These are phyloP conservation scores for Dasysyrphus albostriatus DNA, from an alignment of 2,888 invertebrate species.

Conservation along the genomic window DNA sequence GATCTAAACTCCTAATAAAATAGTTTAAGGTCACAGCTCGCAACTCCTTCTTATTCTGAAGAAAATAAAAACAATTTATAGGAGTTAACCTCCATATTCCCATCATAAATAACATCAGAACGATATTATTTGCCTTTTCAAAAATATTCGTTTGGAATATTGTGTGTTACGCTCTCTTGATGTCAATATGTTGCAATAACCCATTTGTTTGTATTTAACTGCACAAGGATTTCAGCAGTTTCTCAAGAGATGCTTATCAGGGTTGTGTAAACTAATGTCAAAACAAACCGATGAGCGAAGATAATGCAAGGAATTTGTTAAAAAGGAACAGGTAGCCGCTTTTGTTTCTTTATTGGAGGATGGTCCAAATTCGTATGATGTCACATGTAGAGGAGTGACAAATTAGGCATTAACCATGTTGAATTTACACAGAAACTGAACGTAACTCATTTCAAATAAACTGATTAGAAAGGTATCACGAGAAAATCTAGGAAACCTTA, in stretches of 20 bases:
- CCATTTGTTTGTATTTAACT: conserved; percentile 41
- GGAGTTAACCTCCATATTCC: conserved; percentile 50
- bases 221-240: conserved; percentile 47
- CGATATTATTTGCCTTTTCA: neutral
- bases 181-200: conserved; percentile 52
- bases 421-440: conserved; percentile 14
- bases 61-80: conserved; percentile 10
- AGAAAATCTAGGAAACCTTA: neutral
- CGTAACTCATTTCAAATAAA: conserved; percentile 33
- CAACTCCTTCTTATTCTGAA: conserved; percentile 49
- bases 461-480: neutral
- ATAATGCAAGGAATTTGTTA: conserved; percentile 22
- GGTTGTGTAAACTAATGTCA: conserved; percentile 68
- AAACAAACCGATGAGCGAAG: conserved; percentile 56
- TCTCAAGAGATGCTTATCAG: conserved; percentile 65
- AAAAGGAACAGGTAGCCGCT: conserved; percentile 38
- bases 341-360: conserved; percentile 24
- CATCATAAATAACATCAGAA: conserved; percentile 61
- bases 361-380: conserved; percentile 36
- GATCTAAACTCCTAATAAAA: conserved; percentile 46
- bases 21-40: conserved; percentile 23
- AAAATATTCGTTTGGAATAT: neutral
- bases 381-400: conserved; percentile 60
- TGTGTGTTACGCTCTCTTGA: conserved; percentile 18
- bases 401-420: conserved; percentile 52